Conservation (phyloP, 2,113 vertebrate genomes). For the Cyprinodon tularosa region DNA sequence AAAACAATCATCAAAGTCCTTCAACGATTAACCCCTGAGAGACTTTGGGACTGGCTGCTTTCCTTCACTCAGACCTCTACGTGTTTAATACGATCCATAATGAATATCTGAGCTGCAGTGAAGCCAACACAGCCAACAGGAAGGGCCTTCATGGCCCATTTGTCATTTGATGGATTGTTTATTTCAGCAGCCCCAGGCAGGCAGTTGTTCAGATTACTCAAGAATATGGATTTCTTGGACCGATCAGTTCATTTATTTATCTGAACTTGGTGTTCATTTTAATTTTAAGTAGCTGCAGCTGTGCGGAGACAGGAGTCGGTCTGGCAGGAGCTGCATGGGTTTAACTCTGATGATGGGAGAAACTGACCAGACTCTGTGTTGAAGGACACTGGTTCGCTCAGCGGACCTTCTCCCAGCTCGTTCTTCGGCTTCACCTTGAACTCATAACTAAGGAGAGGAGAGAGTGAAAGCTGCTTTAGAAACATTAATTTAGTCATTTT, state of each 20-base stretch:
- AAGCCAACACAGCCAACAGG: background rate
- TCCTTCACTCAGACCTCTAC: background rate
- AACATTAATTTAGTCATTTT: background rate
- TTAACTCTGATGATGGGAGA: background rate
- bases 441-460: constrained; percentile 83
- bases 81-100: background rate
- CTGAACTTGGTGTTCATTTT: background rate
- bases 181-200: background rate
- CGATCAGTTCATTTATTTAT: background rate
- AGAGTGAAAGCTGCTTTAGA: background rate
- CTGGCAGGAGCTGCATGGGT: background rate
- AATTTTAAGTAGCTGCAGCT: background rate
- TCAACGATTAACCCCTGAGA: no score
- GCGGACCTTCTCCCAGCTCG: constrained; percentile 87
- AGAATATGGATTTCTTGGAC: background rate
- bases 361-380: constrained; percentile 92
- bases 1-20: background rate
- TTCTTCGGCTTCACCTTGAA: constrained; percentile 93
- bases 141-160: background rate
- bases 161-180: background rate
- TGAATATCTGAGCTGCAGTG: background rate
- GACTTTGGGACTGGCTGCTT: background rate
- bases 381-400: constrained; percentile 87
- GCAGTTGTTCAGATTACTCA: background rate
- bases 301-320: background rate